Conservation (phyloP, 2,797 vertebrate genomes). For the Lepilemur ruficaudatus region DNA sequence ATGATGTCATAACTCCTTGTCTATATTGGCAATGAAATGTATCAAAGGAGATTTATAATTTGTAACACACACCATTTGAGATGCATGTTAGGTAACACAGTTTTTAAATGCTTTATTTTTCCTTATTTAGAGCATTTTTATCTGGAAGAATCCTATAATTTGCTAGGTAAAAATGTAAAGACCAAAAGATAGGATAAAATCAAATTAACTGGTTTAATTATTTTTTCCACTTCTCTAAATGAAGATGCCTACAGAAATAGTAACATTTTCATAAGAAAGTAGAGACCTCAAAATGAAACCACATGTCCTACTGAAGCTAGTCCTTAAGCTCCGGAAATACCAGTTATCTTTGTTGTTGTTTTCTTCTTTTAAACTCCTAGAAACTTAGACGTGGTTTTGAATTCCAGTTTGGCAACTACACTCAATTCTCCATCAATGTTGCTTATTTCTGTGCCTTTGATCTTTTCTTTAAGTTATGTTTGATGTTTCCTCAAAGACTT, state of each 20-base stretch:
- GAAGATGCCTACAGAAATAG: conserved; percentile 51
- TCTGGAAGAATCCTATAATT: neutral
- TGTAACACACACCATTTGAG: neutral
- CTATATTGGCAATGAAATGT: neutral
- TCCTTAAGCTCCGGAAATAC: conserved; percentile 54
- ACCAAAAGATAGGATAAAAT: conserved; percentile 53
- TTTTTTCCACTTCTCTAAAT: conserved; percentile 44
- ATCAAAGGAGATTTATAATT: neutral
- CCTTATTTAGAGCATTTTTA: neutral
- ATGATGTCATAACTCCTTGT: neutral
- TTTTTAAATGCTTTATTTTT: neutral
- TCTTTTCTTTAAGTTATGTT: conserved; percentile 29
- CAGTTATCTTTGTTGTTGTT: conserved; percentile 63
- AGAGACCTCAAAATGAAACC: conserved; percentile 61
- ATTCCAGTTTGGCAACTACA: conserved; percentile 64
- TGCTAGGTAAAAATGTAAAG: neutral
- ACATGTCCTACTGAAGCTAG: conserved; percentile 44
- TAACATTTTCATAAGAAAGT: conserved; percentile 30
- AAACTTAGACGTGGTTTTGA: conserved; percentile 58
- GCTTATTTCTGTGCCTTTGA: conserved; percentile 49
- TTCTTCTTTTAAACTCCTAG: conserved; percentile 41
- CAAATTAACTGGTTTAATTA: conserved; percentile 44
- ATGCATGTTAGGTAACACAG: neutral
- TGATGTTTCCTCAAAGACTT: conserved; percentile 59
- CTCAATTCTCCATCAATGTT: conserved; percentile 32